Evolutionary conservation across 2,113 vertebrate genomes (phyloP).

Genomic region (Mionectes macconnelli): DNA sequence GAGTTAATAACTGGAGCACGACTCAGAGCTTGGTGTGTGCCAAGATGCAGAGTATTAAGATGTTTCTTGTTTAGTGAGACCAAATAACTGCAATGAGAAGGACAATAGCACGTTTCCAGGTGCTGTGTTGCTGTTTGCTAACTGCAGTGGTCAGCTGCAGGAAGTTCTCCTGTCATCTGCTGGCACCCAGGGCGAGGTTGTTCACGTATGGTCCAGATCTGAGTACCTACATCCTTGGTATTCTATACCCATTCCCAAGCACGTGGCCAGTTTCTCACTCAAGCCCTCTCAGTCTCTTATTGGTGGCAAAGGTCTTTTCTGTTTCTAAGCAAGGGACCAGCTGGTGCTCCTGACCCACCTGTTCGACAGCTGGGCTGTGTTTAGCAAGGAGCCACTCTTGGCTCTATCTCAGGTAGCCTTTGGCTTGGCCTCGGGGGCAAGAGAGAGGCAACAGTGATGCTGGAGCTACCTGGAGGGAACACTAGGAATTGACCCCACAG

Average conservation of each 20-base stretch:
- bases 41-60: neutral
- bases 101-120: neutral
- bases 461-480: neutral
- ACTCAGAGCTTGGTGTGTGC: neutral
- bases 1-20: neutral
- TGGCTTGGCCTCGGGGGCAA: neutral
- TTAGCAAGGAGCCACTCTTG: neutral
- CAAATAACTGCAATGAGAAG: neutral
- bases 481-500: neutral
- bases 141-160: neutral
- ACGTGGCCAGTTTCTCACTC: neutral
- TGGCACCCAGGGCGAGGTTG: neutral
- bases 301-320: neutral
- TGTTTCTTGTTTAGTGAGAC: neutral
- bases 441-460: neutral
- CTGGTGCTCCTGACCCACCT: neutral
- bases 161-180: neutral
- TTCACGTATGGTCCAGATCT: neutral
- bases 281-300: neutral
- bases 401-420: neutral
- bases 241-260: neutral
- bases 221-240: neutral
- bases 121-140: neutral
- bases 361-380: neutral
- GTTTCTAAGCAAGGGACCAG: neutral